Evolutionary conservation across 2,113 vertebrate genomes (phyloP).

Genomic region (Cyphomyrus discorhynchus): DNA sequence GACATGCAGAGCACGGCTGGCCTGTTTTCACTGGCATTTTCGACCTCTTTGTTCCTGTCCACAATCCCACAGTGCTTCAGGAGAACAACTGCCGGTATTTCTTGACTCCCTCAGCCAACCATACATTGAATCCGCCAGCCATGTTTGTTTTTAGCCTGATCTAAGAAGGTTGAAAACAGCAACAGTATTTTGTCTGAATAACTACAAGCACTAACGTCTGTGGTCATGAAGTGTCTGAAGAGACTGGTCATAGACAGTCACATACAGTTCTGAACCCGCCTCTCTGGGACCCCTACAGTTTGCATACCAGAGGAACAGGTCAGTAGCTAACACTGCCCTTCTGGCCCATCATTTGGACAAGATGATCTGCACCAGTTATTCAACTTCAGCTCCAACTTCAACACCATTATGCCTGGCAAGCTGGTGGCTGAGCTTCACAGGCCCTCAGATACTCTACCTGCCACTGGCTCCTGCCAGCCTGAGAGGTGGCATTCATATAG

Average conservation of each 20-base stretch:
- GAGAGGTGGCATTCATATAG: not conserved
- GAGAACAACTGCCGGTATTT: not conserved
- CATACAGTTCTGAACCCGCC: not conserved
- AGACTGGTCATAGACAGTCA: not conserved
- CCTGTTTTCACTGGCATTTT: not conserved
- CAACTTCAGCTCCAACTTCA: not conserved
- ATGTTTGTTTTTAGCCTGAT: not conserved
- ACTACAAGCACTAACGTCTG: not conserved
- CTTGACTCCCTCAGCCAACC: not conserved
- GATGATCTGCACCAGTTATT: not conserved
- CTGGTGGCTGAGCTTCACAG: not conserved
- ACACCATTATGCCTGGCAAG: not conserved
- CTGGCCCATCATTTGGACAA: not conserved
- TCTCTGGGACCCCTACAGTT: not conserved
- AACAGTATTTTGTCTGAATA: not conserved
- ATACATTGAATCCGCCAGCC: not conserved
- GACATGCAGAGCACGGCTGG: not conserved
- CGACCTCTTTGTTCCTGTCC: not conserved
- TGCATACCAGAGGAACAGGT: not conserved
- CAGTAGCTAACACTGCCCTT: not conserved
- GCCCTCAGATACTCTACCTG: not conserved
- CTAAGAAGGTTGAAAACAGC: not conserved
- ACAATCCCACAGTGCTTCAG: not conserved
- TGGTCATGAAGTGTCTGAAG: not conserved
- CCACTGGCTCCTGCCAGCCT: not conserved